phyloP scores from a whole-genome alignment of 1,140 invertebrate genomes.

The Euwallacea similis region DNA sequence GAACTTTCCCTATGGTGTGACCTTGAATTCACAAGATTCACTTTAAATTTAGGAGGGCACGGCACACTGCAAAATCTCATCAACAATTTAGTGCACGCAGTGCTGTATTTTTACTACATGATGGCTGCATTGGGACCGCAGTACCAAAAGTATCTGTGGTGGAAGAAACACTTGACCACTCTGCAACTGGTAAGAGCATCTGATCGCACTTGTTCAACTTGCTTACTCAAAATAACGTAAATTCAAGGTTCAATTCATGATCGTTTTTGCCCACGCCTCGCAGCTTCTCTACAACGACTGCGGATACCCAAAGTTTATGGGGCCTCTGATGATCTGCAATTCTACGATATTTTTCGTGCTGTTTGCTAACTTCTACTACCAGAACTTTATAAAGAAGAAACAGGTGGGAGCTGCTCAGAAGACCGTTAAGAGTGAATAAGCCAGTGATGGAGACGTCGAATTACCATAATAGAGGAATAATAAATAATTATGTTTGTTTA shows the following conservation, averaged over 20 bases:
- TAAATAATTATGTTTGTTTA: too few species aligned
- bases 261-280: constrained; percentile 75
- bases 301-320: constrained; percentile 75
- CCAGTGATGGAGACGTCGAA: too few species aligned
- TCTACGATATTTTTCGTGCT: constrained; percentile 88
- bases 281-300: constrained; percentile 75
- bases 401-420: constrained; percentile 19
- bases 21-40: background rate
- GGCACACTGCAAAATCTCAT: constrained; percentile 89
- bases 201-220: background rate
- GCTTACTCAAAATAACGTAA: background rate
- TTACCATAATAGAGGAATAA: too few species aligned
- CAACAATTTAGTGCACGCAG: constrained; percentile 93
- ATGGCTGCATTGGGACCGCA: constrained; percentile 87
- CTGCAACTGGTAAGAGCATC: constrained; percentile 76
- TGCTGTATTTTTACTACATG: constrained; percentile 94
- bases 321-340: constrained; percentile 77
- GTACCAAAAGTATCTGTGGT: constrained; percentile 91
- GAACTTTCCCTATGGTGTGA: too few species aligned
- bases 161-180: constrained; percentile 92
- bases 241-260: constrained; percentile 70
- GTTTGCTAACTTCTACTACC: constrained; percentile 89
- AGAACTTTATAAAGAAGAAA: constrained; percentile 65
- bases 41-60: constrained; percentile 72
- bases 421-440: constrained; percentile 38